Percentiles rank a stretch among this genome's conserved stretches.
These are phyloP conservation scores for Acanthosoma haemorrhoidale DNA, from an alignment of 2,888 invertebrate species.

Conservation along the genomic window DNA sequence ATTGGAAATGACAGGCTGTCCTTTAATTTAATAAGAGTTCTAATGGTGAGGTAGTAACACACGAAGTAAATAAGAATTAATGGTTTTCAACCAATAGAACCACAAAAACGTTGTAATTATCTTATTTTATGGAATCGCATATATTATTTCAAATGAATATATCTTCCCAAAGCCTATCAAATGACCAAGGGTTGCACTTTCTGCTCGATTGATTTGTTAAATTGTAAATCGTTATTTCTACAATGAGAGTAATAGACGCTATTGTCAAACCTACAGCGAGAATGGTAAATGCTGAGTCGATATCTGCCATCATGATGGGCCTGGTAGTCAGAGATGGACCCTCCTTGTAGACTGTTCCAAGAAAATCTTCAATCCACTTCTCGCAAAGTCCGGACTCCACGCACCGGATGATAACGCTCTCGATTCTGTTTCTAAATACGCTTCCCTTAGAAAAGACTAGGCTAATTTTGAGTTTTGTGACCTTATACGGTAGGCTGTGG, in stretches of 20 bases:
- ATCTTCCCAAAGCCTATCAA: neutral
- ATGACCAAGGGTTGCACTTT: neutral
- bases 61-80: neutral
- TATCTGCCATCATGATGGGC: neutral
- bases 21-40: no score
- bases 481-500: neutral
- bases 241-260: neutral
- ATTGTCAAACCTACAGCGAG: neutral
- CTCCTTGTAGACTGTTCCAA: neutral
- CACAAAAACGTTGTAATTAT: neutral
- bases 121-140: no score
- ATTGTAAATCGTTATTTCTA: neutral
- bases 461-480: neutral
- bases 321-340: neutral
- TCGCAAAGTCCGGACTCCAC: neutral
- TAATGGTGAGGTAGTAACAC: no score
- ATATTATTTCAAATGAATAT: no score
- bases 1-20: no score
- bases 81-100: neutral
- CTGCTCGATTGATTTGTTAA: neutral
- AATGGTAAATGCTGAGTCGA: conserved; percentile 1
- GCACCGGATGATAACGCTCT: neutral
- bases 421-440: neutral
- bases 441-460: conserved; percentile 1
- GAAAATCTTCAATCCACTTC: neutral